Evolutionary conservation across 53 echinoderm and acorn worm species (phyloP), one percentile per base, ranked within the genome.

Genomic region (Holothuria scabra): DNA sequence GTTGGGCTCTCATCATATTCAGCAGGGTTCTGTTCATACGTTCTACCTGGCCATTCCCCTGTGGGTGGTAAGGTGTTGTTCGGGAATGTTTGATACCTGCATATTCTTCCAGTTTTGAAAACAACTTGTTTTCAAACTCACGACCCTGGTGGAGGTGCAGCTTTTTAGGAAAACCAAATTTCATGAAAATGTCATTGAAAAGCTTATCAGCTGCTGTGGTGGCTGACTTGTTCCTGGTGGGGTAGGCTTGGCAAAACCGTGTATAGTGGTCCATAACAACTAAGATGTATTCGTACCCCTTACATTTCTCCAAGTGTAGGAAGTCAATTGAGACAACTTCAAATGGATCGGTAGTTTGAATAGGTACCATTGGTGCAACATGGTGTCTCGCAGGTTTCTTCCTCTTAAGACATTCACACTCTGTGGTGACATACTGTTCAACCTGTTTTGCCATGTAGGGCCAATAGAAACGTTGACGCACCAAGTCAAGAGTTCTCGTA

Each of bases 91-190:
- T 21, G 19, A 90, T 74, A 19, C 84, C 84, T 23, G 71, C 18
- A 2, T 66, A 56, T 38, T 87, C 20, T 34, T 86, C 41, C 5
- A 93, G 81, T 23, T 63, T 67, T 11, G 70, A 52, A 49, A 93
- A 93, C 21, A 93, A 59, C n/a, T 84, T 67, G 56, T 93, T 90
- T 31, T 89, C 89, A 84, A 93, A 93, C 57, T 93, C 87, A 8
- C 88, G 46, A 32, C 90, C 90, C 44, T 93, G 93, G 55, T 93
- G 90, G 55, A 90, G 93, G 67, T 90, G 92, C 0, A 92, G n/a
- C 33, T 79, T 58, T 33, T 67, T 70, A 3, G 91, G 87, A 59
- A 84, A 91, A 11, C 91, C 91, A 71, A 91, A 88, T 32, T 80
- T 60, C 22, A 85, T 28, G 28, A 85, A 67, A 52, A 80, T 84